Base-by-base conservation (phyloP, 2,888 invertebrate species). In the Anodontia alba region DNA sequence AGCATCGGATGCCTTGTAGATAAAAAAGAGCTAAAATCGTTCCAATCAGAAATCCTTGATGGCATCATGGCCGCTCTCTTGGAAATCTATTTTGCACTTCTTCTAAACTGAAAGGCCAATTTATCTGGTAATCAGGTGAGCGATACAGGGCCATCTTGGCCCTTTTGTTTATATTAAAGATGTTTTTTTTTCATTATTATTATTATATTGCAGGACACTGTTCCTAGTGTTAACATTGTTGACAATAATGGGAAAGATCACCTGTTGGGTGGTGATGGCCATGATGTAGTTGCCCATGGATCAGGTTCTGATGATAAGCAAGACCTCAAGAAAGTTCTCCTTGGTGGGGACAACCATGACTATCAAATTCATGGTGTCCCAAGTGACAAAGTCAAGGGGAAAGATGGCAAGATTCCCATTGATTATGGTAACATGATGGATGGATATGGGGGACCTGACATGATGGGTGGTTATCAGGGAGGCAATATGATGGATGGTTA, bases 291-390 rank as follows among this genome's bases (percentile, higher is more conserved):
- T 31, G 49, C 62, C 36, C 73, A 78, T 66, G 62, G 71, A 23
- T 74, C 71, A 31, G 46, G 72, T 12, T 12, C 12, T 38, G 38
- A 12, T 33, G 62, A 62, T 33, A 62, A 20, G 29, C 31, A 31
- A 20, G 33, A 62, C 15, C 62, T 23, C 15, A 69, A 49, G 17
- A 77, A 80, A 38, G 66, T 70, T 20, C n/a, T 82, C 51, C 33
- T 89, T 38, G 87, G 84, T 10, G 84, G 81, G 10, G 87, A 70
- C 49, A 43, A 42, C 31, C 75, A 73, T 33, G 75, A 78, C 33
- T 38, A 43, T 17, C 62, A 74, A 17, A 33, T 70, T 15, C 54
- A 73, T 76, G 69, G 38, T 38, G 5, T 12, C 12, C 7, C 12
- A 8, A 38, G 5, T 38, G 38, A 38, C 12, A 38, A 38, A 8